Evolutionary conservation across 2,888 invertebrate genomes (phyloP).

Genomic region (Drosophila peninsularis): DNA sequence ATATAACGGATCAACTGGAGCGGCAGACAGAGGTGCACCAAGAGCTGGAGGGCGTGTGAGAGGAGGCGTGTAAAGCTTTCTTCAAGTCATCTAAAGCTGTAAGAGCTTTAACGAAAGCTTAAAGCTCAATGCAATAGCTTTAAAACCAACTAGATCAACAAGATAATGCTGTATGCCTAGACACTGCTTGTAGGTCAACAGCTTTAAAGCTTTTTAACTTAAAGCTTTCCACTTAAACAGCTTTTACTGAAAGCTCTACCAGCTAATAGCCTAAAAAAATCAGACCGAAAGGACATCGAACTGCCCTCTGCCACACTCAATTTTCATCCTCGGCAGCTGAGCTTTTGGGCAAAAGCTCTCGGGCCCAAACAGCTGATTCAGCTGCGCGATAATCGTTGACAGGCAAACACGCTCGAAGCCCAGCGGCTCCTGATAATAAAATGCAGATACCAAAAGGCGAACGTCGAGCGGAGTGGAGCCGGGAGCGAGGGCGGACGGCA

Average conservation of each 20-base stretch:
- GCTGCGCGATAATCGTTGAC: slow-evolving; percentile 30
- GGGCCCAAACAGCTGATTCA: slow-evolving; percentile 18
- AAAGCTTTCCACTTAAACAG: background rate
- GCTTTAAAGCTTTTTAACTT: background rate
- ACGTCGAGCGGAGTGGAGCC: too few relatives aligned
- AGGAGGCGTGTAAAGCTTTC: background rate
- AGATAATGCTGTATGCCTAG: background rate
- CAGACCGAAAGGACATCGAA: background rate
- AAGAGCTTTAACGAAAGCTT: background rate
- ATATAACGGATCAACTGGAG: background rate
- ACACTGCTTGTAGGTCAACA: background rate
- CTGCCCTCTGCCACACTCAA: background rate
- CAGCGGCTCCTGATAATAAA: slow-evolving; percentile 64
- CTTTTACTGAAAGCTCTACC: background rate
- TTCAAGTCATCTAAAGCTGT: background rate
- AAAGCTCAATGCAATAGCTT: background rate
- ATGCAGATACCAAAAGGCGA: slow-evolving; percentile 56
- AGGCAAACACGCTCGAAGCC: slow-evolving; percentile 50
- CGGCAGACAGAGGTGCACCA: background rate
- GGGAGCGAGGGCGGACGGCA: slow-evolving; percentile 2
- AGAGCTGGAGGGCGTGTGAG: background rate
- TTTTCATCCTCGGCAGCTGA: background rate
- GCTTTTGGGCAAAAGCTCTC: slow-evolving; percentile 19
- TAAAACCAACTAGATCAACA: background rate
- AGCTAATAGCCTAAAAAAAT: background rate